Percentiles rank a stretch among this genome's conserved stretches.
Evolutionary conservation across 2,797 vertebrate genomes (phyloP).

Genomic region (Rhyacichthys aspro): DNA sequence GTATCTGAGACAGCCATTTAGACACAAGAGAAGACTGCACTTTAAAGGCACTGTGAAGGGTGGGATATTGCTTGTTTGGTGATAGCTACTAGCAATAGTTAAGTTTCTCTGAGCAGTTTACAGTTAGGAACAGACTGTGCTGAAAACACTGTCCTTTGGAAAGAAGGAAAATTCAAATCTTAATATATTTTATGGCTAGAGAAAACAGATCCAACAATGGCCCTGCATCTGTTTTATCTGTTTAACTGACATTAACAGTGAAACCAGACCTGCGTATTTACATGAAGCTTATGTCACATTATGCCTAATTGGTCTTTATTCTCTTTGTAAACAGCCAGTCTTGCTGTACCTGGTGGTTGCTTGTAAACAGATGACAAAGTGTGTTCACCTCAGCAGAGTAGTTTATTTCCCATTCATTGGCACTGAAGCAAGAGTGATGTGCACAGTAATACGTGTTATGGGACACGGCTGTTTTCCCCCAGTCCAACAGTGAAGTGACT

Average conservation of each 20-base stretch:
- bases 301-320: constrained; percentile 7
- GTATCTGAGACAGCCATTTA: too few relatives aligned
- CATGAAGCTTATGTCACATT: constrained; percentile 15
- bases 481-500: constrained; percentile 41
- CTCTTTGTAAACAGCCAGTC: constrained; percentile 12
- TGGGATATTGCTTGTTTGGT: too few relatives aligned
- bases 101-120: too few relatives aligned
- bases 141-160: neutral
- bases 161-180: neutral
- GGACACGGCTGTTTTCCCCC: constrained; percentile 29
- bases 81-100: too few relatives aligned
- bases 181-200: neutral
- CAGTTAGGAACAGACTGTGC: neutral
- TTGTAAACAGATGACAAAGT: constrained; percentile 31
- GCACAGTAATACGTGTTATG: constrained; percentile 47
- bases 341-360: constrained; percentile 7
- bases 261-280: constrained; percentile 19
- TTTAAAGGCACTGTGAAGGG: too few relatives aligned
- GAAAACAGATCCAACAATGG: neutral
- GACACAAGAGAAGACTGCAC: too few relatives aligned
- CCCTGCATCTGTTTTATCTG: neutral
- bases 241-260: constrained; percentile 5
- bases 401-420: constrained; percentile 53
- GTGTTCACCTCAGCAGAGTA: constrained; percentile 17
- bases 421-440: constrained; percentile 51